A percentile compares a stretch with the other conserved stretches of the same genome.
phyloP scores from a whole-genome alignment of 2,888 invertebrate species.

The Drosophila lacicola region DNA sequence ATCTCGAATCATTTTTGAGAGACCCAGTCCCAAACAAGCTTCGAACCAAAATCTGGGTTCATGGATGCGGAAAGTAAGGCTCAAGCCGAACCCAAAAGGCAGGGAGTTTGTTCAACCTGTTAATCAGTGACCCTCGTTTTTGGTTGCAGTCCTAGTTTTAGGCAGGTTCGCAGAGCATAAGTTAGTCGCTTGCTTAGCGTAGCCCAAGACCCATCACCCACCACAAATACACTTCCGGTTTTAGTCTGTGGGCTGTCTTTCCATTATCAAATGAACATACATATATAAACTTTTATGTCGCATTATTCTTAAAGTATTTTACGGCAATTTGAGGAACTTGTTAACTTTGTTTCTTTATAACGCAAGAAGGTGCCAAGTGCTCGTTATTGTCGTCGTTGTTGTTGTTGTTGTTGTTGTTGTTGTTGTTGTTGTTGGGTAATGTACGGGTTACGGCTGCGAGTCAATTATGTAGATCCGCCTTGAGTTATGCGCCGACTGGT shows the following conservation, averaged over 20 bases:
- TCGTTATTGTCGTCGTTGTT: slow-evolving; percentile 31
- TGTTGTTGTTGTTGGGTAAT: slow-evolving; percentile 47
- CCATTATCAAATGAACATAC: slow-evolving; percentile 33
- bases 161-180: too few species aligned
- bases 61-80: too few species aligned
- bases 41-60: too few species aligned
- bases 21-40: too few species aligned
- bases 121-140: too few species aligned
- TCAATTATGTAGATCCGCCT: slow-evolving; percentile 79
- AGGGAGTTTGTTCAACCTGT: too few species aligned
- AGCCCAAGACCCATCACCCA: too few species aligned
- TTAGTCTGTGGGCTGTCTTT: slow-evolving; percentile 3
- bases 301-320: slow-evolving; percentile 48
- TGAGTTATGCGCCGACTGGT: slow-evolving; percentile 59
- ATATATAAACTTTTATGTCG: slow-evolving; percentile 53
- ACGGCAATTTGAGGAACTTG: slow-evolving; percentile 57
- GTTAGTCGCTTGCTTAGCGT: too few species aligned
- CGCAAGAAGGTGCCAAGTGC: slow-evolving; percentile 40
- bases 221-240: neutral
- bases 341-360: slow-evolving; percentile 49
- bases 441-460: slow-evolving; percentile 63
- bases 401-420: slow-evolving; percentile 25
- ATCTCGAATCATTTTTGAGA: too few species aligned
- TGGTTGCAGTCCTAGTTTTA: too few species aligned
- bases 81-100: too few species aligned